Percentiles rank a stretch among this genome's conserved stretches.
Evolutionary conservation across 2,113 vertebrate genomes (phyloP).

Genomic region (zebrafish (Danio rerio)): DNA sequence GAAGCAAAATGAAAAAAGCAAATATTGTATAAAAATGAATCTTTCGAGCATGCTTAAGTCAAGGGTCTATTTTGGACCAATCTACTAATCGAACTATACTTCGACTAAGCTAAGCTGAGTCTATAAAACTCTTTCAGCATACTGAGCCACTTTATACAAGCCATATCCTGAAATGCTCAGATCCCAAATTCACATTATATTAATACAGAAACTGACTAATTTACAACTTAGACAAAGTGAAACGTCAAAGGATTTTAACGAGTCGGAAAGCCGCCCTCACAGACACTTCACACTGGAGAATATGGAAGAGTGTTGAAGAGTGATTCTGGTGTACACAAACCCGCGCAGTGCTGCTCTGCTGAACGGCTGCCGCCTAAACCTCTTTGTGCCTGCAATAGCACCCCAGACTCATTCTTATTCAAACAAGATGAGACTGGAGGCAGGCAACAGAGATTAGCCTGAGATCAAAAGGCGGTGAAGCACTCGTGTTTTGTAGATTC

Average conservation of each 20-base stretch:
- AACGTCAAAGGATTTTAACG: constrained; percentile 37
- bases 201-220: constrained; percentile 38
- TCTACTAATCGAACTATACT: no score
- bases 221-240: constrained; percentile 29
- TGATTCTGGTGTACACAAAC: constrained; percentile 49
- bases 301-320: neutral
- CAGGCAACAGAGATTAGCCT: constrained; percentile 79
- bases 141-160: neutral
- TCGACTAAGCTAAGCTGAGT: no score
- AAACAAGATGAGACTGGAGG: constrained; percentile 79
- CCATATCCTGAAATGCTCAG: neutral
- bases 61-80: no score
- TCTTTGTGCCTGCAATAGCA: constrained; percentile 77
- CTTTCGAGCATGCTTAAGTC: no score
- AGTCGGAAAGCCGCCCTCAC: constrained; percentile 28
- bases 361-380: constrained; percentile 70
- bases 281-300: constrained; percentile 28
- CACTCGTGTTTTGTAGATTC: constrained; percentile 77
- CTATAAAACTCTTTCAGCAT: no score
- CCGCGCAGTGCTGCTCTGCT: constrained; percentile 50
- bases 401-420: constrained; percentile 78
- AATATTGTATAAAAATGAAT: no score
- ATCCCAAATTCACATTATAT: constrained; percentile 20
- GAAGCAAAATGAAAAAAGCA: no score
- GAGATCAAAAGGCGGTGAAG: constrained; percentile 76